Percentiles rank a stretch among this genome's conserved stretches.
Evolutionary conservation across 1,140 invertebrate species (phyloP).

Genomic region (Parapsyche elsis): DNA sequence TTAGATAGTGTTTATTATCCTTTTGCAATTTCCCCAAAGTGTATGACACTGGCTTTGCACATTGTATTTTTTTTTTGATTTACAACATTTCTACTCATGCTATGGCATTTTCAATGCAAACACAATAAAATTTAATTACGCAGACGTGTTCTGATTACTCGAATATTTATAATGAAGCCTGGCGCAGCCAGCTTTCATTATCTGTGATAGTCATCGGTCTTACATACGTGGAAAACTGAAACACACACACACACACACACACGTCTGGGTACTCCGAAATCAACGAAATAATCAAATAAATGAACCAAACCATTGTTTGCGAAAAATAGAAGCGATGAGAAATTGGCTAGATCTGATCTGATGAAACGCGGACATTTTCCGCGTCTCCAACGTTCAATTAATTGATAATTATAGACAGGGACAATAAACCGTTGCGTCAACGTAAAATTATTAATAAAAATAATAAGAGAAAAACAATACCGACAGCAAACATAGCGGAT

Average conservation of each 20-base stretch:
- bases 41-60: too few species aligned
- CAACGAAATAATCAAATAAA: constrained; percentile 25
- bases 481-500: too few species aligned
- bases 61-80: constrained; percentile 9
- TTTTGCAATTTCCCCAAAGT: too few species aligned
- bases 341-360: not conserved
- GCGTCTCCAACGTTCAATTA: constrained; percentile 10
- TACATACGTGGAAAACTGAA: constrained; percentile 38
- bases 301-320: constrained; percentile 13
- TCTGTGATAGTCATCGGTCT: constrained; percentile 45
- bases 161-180: constrained; percentile 43
- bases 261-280: not conserved
- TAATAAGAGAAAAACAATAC: too few species aligned
- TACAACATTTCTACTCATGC: constrained; percentile 29
- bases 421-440: not conserved
- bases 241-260: not conserved
- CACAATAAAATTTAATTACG: constrained; percentile 46
- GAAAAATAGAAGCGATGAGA: constrained; percentile 24
- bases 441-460: not conserved
- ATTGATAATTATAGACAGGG: not conserved
- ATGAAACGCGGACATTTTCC: constrained; percentile 1
- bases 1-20: too few species aligned
- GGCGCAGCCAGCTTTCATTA: constrained; percentile 25
- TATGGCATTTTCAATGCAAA: constrained; percentile 40
- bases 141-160: constrained; percentile 43